Base-by-base conservation (phyloP, 1,140 invertebrate species). In the Chymomyza costata region DNA sequence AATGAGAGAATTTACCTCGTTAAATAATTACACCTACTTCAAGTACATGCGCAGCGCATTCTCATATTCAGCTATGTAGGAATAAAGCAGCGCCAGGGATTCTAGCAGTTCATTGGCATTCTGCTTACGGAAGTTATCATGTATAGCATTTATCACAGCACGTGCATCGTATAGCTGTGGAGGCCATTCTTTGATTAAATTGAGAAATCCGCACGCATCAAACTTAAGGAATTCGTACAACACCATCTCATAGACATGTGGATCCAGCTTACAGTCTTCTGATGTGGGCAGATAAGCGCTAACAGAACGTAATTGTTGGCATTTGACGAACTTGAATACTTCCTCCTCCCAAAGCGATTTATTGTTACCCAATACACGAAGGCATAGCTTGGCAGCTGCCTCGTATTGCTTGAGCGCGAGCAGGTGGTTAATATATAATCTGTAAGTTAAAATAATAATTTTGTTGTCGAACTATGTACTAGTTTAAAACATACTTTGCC, bases 171-270 rank as follows among this genome's bases (percentile, higher is more conserved):
- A 99, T 2, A 99, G 85, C 31, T 89, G 87, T 3, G 92, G 90
- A 57, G 89, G 88, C 97, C 97, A 99, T 78, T 96, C 92, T 83
- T 94, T 92, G 0, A 99, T 90, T 25, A 98, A 85, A 67, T 93
- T 90, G 1, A 97, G 86, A 86, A 98, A 97, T n/a, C 93, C 94
- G 10, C 48, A 51, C 1, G 92, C 89, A 87, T 98, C 94, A 35
- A 92, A 90, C 84, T 96, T 93, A 1, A 99, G 86, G 85, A 95
- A 98, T 83, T 99, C 96, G 70, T 94, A 95, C 1, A 99, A 87
- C 21, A 99, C 95, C 90, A 96, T 93, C 87, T 99, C 97, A 86
- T 99, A 99, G 52, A 97, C 93, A 30, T 94, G 90, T 0, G 94
- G 90, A 84, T 92, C 91, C 8, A 99, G 87, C 47, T 90, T 91